Base-by-base conservation (phyloP, 2,888 invertebrate species). In the Thera britannica region DNA sequence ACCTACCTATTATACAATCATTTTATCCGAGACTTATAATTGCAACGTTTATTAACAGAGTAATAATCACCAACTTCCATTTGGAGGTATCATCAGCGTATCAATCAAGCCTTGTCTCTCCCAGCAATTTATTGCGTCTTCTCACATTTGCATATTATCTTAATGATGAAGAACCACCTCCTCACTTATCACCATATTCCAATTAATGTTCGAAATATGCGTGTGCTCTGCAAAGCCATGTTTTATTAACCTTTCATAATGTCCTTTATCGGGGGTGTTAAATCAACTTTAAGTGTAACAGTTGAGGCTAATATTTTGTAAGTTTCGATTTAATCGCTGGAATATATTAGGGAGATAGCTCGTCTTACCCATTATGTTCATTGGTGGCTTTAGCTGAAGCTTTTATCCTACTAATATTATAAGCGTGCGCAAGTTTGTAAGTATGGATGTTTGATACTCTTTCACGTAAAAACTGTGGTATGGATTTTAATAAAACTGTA, bases 131-230 rank as follows among this genome's bases (percentile, higher is more conserved):
- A 88, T 83, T 78, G 80, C 78, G 70, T 83, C 83, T 84, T 75
- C 73, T 81, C 74, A 77, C 83, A 88, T 90, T 89, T 86, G 83
- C 89, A 90, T 89, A 86, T 89, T 90, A 90, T 89, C 89, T 89
- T 86, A 87, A 86, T 89, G 87, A 89, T 88, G 87, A 87, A 88
- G 84, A 87, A 84, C 85, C 85, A 82, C 79, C 85, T 81, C 84
- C 75, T 79, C 78, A 86, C 84, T 88, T 90, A 90, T 89, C 90
- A 80, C 85, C 81, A 88, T 89, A 89, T 88, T 87, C 88, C 88
- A 90, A 90, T 90, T 89, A 90, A 89, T 89, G 89, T 84, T 86
- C 85, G 77, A 87, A 87, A 88, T 88, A 89, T 86, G 88, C 84
- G 80, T 79, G 81, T 77, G 78, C 77, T 79, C 77, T 80, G 79